Evolutionary conservation across 1,140 invertebrate species (phyloP).

Genomic region (Drosophila jambulina): DNA sequence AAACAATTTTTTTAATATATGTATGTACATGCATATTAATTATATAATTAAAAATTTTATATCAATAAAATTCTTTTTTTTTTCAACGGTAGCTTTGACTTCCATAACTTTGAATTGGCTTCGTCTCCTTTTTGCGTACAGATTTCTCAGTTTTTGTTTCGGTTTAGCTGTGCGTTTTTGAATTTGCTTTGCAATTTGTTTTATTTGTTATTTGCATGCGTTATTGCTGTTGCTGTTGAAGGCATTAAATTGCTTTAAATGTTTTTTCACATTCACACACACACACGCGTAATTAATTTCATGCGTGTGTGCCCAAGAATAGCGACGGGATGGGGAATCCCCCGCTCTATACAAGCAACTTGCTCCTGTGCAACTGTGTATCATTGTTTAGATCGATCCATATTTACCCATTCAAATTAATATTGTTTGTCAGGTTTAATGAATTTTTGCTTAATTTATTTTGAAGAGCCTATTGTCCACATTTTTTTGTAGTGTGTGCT

Average conservation of each 20-base stretch:
- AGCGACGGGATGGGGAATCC: not conserved
- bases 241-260: conserved; percentile 48
- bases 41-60: not conserved
- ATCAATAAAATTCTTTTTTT: not conserved
- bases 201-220: conserved; percentile 28
- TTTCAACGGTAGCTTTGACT: not conserved
- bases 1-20: too few species aligned
- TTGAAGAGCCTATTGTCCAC: not conserved
- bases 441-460: not conserved
- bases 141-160: conserved; percentile 17
- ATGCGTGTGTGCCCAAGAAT: conserved; percentile 45
- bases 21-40: too few species aligned
- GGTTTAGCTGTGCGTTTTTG: conserved; percentile 20
- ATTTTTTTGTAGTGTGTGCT: not conserved
- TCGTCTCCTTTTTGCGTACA: conserved; percentile 31
- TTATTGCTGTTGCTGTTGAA: conserved; percentile 12
- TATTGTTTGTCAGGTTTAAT: not conserved
- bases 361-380: not conserved
- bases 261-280: conserved; percentile 25
- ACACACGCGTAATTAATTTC: conserved; percentile 50
- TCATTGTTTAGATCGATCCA: not conserved
- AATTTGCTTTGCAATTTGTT: conserved; percentile 39
- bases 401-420: conserved; percentile 3
- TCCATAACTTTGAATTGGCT: not conserved
- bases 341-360: too few species aligned